phyloP scores from a whole-genome alignment of 2,113 vertebrate species.

The Petrocephalus microphthalmus region DNA sequence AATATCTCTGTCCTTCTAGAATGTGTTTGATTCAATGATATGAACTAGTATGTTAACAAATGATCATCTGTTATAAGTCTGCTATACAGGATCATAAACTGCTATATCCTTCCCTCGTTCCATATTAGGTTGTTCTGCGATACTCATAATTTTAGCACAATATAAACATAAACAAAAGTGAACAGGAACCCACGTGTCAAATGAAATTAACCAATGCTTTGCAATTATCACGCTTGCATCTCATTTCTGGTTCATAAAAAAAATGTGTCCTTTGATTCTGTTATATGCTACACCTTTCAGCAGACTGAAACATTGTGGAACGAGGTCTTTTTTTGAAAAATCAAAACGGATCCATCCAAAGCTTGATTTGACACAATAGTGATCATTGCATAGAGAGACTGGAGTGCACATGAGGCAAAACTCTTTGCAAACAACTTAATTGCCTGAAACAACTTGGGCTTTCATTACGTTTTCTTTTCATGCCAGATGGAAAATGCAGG shows the following conservation, averaged over 20 bases:
- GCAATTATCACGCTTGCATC: not conserved
- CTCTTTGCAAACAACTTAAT: slow-evolving; percentile 36
- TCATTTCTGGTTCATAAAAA: not conserved
- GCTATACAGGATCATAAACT: not conserved
- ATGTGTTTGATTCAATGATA: not conserved
- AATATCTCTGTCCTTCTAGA: not conserved
- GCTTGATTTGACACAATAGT: slow-evolving; percentile 40
- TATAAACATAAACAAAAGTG: not conserved
- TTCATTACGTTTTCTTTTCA: slow-evolving; percentile 26
- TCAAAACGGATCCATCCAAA: slow-evolving; percentile 25
- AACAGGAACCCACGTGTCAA: not conserved
- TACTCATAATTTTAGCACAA: not conserved
- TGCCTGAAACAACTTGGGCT: slow-evolving; percentile 34
- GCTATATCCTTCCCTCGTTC: not conserved
- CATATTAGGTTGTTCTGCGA: not conserved
- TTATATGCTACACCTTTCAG: not conserved
- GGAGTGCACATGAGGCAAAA: slow-evolving; percentile 35
- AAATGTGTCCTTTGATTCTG: not conserved
- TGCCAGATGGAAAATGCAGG: slow-evolving; percentile 20
- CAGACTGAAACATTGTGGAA: not conserved
- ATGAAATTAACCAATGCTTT: not conserved
- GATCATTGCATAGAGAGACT: slow-evolving; percentile 24
- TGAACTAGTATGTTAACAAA: not conserved
- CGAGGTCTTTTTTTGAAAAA: not conserved
- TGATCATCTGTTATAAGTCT: not conserved